phyloP scores from a whole-genome alignment of 2,888 invertebrate genomes.

The Scelioninae gen. 1 region DNA sequence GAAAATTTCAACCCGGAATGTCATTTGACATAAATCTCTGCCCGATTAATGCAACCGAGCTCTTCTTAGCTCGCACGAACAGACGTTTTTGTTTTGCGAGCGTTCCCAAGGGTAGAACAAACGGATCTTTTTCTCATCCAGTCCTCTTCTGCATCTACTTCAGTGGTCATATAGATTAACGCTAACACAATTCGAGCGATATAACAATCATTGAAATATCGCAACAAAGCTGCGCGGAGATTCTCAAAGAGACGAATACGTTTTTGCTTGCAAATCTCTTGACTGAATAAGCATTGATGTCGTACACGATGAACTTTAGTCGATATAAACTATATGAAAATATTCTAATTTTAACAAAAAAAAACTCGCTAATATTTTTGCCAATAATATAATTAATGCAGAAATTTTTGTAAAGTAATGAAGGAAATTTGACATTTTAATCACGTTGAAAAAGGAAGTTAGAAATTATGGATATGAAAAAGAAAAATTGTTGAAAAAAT shows the following conservation, averaged over 20 bases:
- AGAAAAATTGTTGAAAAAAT: too few relatives aligned
- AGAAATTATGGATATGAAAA: too few relatives aligned
- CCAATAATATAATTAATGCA: too few relatives aligned
- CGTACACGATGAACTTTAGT: too few relatives aligned
- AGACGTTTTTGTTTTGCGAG: constrained; percentile 79
- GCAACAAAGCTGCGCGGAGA: constrained; percentile 53
- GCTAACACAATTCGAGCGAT: constrained; percentile 26
- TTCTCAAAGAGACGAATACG: constrained; percentile 75
- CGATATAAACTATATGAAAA: too few relatives aligned
- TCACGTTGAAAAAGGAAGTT: too few relatives aligned
- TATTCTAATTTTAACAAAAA: too few relatives aligned
- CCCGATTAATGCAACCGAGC: constrained; percentile 81
- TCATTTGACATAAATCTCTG: constrained; percentile 82
- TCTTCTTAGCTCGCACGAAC: constrained; percentile 73
- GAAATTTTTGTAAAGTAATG: too few relatives aligned
- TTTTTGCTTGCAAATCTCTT: constrained; percentile 80
- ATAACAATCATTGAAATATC: constrained; percentile 48
- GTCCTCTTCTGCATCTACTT: constrained; percentile 39
- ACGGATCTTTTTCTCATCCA: constrained; percentile 71
- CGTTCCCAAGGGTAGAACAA: constrained; percentile 82
- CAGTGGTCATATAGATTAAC: constrained; percentile 65
- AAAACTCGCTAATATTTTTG: too few relatives aligned
- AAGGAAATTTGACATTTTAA: too few relatives aligned
- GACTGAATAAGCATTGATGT: constrained; percentile 78
- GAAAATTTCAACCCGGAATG: constrained; percentile 64